phyloP scores from a whole-genome alignment of 2,797 vertebrate genomes.

The Melanotaenia pygmaea region DNA sequence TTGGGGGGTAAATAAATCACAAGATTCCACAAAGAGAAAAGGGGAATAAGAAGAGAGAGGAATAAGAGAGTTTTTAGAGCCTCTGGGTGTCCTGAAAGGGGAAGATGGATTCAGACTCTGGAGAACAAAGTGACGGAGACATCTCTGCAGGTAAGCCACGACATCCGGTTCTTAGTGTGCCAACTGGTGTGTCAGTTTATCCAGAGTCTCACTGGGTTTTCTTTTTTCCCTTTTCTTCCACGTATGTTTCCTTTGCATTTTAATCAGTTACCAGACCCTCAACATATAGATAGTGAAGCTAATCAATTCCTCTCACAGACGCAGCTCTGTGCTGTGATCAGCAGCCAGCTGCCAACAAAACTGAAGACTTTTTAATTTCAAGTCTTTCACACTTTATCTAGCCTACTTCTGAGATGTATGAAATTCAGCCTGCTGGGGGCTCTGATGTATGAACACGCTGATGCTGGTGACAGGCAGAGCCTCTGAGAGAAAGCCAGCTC shows the following conservation, averaged over 20 bases:
- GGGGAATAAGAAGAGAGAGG: slow-evolving; percentile 41
- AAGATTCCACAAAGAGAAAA: slow-evolving; percentile 41
- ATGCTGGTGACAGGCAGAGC: slow-evolving; percentile 44
- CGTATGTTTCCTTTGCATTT: background rate
- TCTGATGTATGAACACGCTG: slow-evolving; percentile 12
- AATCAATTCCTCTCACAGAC: background rate
- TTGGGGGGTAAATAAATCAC: slow-evolving; percentile 33
- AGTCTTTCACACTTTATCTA: background rate
- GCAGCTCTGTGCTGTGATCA: background rate
- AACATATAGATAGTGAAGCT: background rate
- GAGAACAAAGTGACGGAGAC: slow-evolving; percentile 95
- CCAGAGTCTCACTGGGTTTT: slow-evolving; percentile 1
- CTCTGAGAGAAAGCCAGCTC: slow-evolving; percentile 51
- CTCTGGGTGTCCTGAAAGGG: slow-evolving; percentile 57
- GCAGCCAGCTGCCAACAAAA: background rate
- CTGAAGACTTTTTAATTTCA: background rate
- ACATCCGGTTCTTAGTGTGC: slow-evolving; percentile 7
- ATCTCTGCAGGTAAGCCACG: slow-evolving; percentile 87
- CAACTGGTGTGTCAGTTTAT: background rate
- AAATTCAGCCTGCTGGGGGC: slow-evolving; percentile 4
- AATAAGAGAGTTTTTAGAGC: slow-evolving; percentile 61
- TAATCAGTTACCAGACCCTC: background rate
- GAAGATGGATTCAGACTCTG: slow-evolving; percentile 97
- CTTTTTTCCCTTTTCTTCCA: slow-evolving; percentile 1
- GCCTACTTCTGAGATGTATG: slow-evolving; percentile 9